A percentile compares a stretch with the other conserved stretches of the same genome.
phyloP scores from a whole-genome alignment of 2,888 invertebrate species.

The Ferrisia virgata region DNA sequence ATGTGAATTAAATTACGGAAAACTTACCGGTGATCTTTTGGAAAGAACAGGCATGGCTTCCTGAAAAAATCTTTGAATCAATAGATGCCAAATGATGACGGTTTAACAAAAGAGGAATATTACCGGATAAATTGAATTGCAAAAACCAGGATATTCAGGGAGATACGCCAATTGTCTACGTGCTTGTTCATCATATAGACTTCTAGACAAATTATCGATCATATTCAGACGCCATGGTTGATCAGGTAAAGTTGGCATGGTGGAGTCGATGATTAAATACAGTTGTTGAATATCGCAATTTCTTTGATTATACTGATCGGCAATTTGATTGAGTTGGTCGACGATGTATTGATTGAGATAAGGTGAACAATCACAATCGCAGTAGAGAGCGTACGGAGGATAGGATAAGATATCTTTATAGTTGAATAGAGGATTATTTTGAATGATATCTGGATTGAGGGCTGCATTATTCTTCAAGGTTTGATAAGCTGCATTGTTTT shows the following conservation, averaged over 20 bases:
- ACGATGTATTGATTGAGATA: not conserved
- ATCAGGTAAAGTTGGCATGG: not conserved
- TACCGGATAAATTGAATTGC: not conserved
- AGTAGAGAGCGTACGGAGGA: not conserved
- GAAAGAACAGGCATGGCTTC: not conserved
- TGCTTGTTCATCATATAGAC: conserved; percentile 12
- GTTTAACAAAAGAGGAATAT: not conserved
- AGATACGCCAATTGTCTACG: not conserved
- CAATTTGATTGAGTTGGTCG: not conserved
- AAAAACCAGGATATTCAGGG: not conserved
- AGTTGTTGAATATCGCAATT: not conserved
- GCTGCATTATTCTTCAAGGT: not conserved
- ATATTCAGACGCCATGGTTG: not conserved
- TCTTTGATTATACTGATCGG: not conserved
- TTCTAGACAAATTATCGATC: not conserved
- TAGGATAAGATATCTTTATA: not conserved
- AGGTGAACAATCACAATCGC: not conserved
- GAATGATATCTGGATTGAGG: not conserved
- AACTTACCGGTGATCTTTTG: not conserved
- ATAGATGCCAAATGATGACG: not conserved
- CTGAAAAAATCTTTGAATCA: not conserved
- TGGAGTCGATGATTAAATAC: not conserved
- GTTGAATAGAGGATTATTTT: not conserved
- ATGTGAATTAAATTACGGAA: not conserved
- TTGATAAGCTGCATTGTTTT: not conserved